Percentiles rank a stretch among this genome's conserved stretches.
Evolutionary conservation across 2,797 vertebrate genomes (phyloP).

Genomic region (Cossypha dichroa): DNA sequence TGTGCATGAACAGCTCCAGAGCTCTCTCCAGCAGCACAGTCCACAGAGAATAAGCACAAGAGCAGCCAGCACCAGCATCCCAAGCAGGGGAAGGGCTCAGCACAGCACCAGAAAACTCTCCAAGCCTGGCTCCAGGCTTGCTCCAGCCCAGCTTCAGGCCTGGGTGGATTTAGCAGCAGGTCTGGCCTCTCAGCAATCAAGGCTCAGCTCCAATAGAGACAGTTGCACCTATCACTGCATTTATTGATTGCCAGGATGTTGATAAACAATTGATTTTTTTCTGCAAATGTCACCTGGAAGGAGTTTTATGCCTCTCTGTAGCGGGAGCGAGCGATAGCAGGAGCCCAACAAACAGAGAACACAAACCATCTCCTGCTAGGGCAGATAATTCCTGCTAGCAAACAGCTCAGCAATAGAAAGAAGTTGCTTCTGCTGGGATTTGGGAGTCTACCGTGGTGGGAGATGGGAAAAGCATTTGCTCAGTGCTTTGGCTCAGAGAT

Average conservation of each 20-base stretch:
- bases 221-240: constrained; percentile 29
- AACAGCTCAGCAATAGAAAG: accelerated
- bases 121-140: background rate
- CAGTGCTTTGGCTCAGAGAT: background rate
- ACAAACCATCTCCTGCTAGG: background rate
- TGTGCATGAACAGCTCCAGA: background rate
- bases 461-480: background rate
- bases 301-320: constrained; percentile 17
- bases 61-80: background rate
- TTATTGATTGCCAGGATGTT: background rate
- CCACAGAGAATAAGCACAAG: background rate
- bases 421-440: background rate
- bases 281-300: constrained; percentile 43
- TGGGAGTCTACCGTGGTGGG: background rate
- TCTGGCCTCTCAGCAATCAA: background rate
- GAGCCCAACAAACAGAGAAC: background rate
- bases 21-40: background rate
- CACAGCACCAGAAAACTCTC: background rate
- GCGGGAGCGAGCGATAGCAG: background rate
- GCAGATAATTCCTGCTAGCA: background rate
- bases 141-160: background rate
- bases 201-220: background rate
- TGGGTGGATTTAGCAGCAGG: background rate
- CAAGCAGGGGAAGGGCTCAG: background rate
- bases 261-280: constrained; percentile 50